Evolutionary conservation across 2,888 invertebrate species (phyloP).

Genomic region (Diarsia mendica): DNA sequence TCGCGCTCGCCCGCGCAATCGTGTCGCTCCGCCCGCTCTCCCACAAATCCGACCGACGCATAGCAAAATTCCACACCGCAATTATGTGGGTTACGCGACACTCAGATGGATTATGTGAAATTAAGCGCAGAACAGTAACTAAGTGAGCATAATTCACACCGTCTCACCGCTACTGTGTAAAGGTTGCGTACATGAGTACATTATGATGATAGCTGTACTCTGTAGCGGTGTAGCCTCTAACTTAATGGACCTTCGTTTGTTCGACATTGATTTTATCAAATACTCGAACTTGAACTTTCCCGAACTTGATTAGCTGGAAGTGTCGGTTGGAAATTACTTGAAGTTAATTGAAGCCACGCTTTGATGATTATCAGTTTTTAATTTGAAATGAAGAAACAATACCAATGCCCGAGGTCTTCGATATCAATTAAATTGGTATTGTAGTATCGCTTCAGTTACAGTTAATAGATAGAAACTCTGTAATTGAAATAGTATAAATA

Average conservation of each 20-base stretch:
- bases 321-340: constrained; percentile 36
- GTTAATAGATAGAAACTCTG: constrained; percentile 23
- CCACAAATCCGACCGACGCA: constrained; percentile 80
- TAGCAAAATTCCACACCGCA: constrained; percentile 84
- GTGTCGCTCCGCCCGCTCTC: constrained; percentile 42
- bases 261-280: constrained; percentile 41
- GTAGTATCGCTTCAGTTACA: constrained; percentile 29
- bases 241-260: constrained; percentile 37
- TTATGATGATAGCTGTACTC: constrained; percentile 39
- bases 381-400: constrained; percentile 46
- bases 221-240: constrained; percentile 17
- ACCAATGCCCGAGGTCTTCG: constrained; percentile 22
- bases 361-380: constrained; percentile 44
- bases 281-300: constrained; percentile 16
- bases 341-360: constrained; percentile 25
- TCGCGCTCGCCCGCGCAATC: constrained; percentile 38
- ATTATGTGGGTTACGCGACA: constrained; percentile 85
- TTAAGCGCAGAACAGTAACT: constrained; percentile 83
- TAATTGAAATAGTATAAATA: constrained; percentile 21
- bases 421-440: constrained; percentile 41
- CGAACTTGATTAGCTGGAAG: constrained; percentile 34
- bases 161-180: constrained; percentile 67
- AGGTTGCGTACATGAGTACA: constrained; percentile 34
- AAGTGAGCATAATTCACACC: constrained; percentile 83
- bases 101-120: constrained; percentile 87